Conservation (phyloP, 1,140 invertebrate species). For the Neodiprion fabricii region DNA sequence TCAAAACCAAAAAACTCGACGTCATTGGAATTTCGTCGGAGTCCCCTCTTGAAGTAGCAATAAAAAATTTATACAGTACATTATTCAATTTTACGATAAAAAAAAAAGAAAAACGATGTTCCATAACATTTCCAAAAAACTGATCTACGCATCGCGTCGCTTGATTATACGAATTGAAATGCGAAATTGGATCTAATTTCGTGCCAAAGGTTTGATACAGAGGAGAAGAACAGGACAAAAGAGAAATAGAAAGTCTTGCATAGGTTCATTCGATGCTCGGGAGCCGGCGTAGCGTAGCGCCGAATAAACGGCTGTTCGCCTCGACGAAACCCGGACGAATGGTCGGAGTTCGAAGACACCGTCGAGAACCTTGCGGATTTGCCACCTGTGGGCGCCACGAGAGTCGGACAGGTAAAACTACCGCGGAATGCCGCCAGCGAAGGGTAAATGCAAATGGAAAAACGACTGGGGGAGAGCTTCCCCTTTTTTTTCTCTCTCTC, state of each 20-base stretch:
- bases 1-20: too few relatives aligned
- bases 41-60: too few relatives aligned
- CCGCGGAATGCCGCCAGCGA: not conserved
- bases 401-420: not conserved
- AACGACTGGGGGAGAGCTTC: constrained; percentile 1
- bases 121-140: too few relatives aligned
- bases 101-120: too few relatives aligned
- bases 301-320: not conserved
- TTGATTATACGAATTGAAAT: too few relatives aligned
- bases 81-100: too few relatives aligned
- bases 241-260: not conserved
- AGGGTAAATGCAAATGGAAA: not conserved
- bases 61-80: too few relatives aligned
- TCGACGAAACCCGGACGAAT: not conserved
- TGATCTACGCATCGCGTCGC: too few relatives aligned
- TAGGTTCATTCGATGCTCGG: not conserved
- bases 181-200: too few relatives aligned
- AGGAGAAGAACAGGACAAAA: too few relatives aligned
- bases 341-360: not conserved
- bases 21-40: too few relatives aligned
- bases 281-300: not conserved
- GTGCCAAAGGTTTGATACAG: too few relatives aligned
- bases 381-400: constrained; percentile 3
- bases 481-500: constrained; percentile 11
- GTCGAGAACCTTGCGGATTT: not conserved